A percentile compares a stretch with the other conserved stretches of the same genome.
These are phyloP conservation scores for Clanis bilineata DNA, from an alignment of 2,888 invertebrate genomes.

Conservation along the genomic window DNA sequence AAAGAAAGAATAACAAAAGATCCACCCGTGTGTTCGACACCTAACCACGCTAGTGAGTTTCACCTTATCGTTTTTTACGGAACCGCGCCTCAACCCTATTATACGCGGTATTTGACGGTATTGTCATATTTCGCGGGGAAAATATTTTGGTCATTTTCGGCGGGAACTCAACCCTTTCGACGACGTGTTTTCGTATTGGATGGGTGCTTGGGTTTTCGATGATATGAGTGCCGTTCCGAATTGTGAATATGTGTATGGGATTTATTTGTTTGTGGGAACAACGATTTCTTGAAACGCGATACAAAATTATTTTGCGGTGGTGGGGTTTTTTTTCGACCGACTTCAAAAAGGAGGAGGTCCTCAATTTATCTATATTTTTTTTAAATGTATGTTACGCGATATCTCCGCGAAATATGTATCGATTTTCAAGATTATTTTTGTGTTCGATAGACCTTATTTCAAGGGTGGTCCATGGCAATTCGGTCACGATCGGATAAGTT, in stretches of 20 bases:
- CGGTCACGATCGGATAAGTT: too few relatives aligned
- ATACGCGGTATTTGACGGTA: conserved; percentile 28
- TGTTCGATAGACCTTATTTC: too few relatives aligned
- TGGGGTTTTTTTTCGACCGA: too few relatives aligned
- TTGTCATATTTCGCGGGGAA: conserved; percentile 31
- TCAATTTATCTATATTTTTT: too few relatives aligned
- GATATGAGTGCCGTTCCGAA: neutral
- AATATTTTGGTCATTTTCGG: conserved; percentile 22
- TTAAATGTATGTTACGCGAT: too few relatives aligned
- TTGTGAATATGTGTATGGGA: neutral
- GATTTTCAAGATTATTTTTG: too few relatives aligned
- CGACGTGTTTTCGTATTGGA: neutral
- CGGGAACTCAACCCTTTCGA: neutral
- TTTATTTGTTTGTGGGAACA: neutral
- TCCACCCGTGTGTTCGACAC: neutral
- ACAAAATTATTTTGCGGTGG: too few relatives aligned
- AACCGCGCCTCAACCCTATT: conserved; percentile 22
- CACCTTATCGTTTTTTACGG: conserved; percentile 33
- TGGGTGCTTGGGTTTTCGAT: neutral
- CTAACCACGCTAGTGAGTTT: conserved; percentile 17
- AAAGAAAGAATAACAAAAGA: too few relatives aligned
- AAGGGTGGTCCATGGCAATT: too few relatives aligned
- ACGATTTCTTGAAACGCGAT: too few relatives aligned
- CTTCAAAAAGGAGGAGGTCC: too few relatives aligned
- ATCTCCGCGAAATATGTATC: too few relatives aligned